Base-by-base conservation (phyloP, 2,888 invertebrate genomes). In the Aspidapion aeneum region DNA sequence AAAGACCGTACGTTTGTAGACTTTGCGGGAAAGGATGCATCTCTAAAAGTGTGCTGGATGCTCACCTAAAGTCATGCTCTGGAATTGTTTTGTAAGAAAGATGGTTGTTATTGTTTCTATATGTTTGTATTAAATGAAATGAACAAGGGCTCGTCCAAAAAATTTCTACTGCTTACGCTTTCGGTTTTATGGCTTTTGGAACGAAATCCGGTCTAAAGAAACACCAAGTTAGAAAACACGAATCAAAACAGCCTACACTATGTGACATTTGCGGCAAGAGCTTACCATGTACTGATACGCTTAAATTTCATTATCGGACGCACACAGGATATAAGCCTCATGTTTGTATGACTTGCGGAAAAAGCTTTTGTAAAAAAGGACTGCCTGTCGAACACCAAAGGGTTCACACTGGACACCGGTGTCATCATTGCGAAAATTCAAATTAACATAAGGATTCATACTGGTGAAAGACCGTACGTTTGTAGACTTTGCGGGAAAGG, bases 341-440 rank as follows among this genome's bases (percentile, higher is more conserved):
- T 52, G 63, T 65, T n/a, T 76, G 76, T 59, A 67, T 67, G n/a
- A 69, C 72, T 2, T 77, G 77, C 58, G 72, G 83, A 56, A 85
- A 85, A 72, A 83, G 83, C 1, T 86, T 85, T 75, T 83, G 83
- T 63, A 75, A 71, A 60, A 75, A 73, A 60, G 73, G 69, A 17
- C 69, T 70, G 9, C 62, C 76, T 51, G 71, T 72, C 5, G 72
- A 76, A 57, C 77, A 78, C 63, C 73, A 76, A 59, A 69, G 77
- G 35, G 74, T 73, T 7, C 79, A 79, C 62, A 77, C 74, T 0
- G 76, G 75, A 1, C 76, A 77, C 60, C 66, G 72, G 35, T 80
- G 80, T 60, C 82, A 83, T 22, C 74, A 80, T 1, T 86, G 86
- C 60, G 83, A 83, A 0, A 85, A 84, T 66, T 16, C 69, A 69